Evolutionary conservation across 2,113 vertebrate species (phyloP), one percentile per base, ranked within the genome.

Genomic region (Lathamus discolor): DNA sequence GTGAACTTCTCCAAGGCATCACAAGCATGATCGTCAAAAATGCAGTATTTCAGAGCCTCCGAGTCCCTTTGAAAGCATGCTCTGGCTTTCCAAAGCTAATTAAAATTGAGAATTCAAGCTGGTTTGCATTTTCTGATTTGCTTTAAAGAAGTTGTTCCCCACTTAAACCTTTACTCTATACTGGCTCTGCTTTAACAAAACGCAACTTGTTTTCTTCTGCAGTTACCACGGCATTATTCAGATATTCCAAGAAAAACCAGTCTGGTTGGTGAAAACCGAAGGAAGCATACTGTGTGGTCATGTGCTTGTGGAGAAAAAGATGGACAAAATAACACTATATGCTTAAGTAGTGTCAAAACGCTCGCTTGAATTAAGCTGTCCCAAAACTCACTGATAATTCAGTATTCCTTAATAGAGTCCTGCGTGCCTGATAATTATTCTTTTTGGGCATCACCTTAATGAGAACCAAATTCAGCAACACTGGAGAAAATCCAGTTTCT

Each of bases 251-350:
- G 31, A 94, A 91, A 54, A 51, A 35, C 3, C 31, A 31, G 28
- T 52, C 43, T 75, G 55, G 16, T 16, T 62, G 29, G 70, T 82
- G 10, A 81, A 78, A 84, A 68, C 0, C 57, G 12, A 88, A 93
- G 35, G 19, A 80, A 68, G 7, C 7, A 48, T 41, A 39, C 8
- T 91, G 27, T 48, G 17, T 59, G 48, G 72, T 64, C 70, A 73
- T n/a, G 72, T 19, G 94, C 20, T 92, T 97, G 76, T 83, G 66
- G 93, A 92, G 81, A 84, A 94, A 94, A 95, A 89, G 94, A 66
- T 31, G n/a, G 69, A 25, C 24, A n/a, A 69, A 51, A 51, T 66
- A 83, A 57, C 76, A 75, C 14, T 78, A 68, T 18, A 51, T 29
- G 66, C 79, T 94, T 52, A 90, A 67, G 35, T 51, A 80, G 63